phyloP scores from a whole-genome alignment of 2,797 vertebrate species.

The Taenioides sp. region DNA sequence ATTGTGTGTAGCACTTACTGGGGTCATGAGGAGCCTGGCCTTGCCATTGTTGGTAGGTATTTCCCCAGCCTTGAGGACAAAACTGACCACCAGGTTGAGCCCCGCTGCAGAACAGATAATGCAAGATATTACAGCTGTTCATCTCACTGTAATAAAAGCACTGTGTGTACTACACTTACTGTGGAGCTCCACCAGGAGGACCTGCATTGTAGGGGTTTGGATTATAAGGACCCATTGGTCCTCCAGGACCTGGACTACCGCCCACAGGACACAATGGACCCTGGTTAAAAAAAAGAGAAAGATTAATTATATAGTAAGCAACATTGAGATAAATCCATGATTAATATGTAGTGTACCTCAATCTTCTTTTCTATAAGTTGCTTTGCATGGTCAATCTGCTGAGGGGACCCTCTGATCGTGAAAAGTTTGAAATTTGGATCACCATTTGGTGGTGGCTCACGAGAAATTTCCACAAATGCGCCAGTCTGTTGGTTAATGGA shows the following conservation, averaged over 20 bases:
- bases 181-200: conserved; percentile 87
- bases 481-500: conserved; percentile 95
- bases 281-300: conserved; percentile 55
- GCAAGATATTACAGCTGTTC: not conserved
- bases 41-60: conserved; percentile 91
- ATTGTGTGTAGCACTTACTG: conserved; percentile 74
- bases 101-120: conserved; percentile 66
- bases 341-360: conserved; percentile 76
- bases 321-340: not conserved
- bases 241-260: conserved; percentile 83
- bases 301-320: not conserved
- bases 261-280: conserved; percentile 89
- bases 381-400: conserved; percentile 96
- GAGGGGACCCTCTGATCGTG: conserved; percentile 88
- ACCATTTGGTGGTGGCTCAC: conserved; percentile 89
- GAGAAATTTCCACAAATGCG: conserved; percentile 93
- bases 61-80: conserved; percentile 91
- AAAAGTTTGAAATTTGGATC: conserved; percentile 96
- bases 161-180: conserved; percentile 77
- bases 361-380: conserved; percentile 98
- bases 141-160: not conserved
- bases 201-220: conserved; percentile 90
- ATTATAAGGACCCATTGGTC: conserved; percentile 92
- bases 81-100: conserved; percentile 88
- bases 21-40: conserved; percentile 89